Base-by-base conservation (phyloP, 2,797 vertebrate genomes). In the Decapterus maruadsi region DNA sequence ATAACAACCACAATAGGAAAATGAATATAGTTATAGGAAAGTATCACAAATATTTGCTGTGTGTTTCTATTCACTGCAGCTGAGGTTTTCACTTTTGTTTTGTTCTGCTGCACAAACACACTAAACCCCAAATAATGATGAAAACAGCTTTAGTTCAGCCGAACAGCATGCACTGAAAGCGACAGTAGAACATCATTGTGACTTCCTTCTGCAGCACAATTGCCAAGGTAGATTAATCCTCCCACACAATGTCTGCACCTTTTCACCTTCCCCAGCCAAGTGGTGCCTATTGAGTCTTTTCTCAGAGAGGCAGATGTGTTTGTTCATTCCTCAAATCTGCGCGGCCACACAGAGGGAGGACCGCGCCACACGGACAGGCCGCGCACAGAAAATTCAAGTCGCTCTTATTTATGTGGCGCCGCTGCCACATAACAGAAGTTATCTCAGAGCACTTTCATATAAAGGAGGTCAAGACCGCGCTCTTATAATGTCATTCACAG, bases 171-270 rank as follows among this genome's bases (percentile, higher is more conserved):
- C 67, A 66, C 72, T 68, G 40, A 62, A 59, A 81, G 68, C 16
- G 11, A 46, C 78, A 58, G 72, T 6, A 2, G n/a, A 59, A 48
- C 81, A 75, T 72, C 55, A 50, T 13, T 8, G 48, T 38, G 58
- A 56, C 58, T 9, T n/a, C 58, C 53, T 53, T 62, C 72, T 77
- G 71, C 59, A 45, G 78, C 72, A 66, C 78, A 40, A 62, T 71
- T 78, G 83, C 88, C 80, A 64, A 57, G 78, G 68, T 73, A 73
- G 80, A 84, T 88, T 80, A 78, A 87, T 87, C 86, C 78, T 68
- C 81, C 79, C 81, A 80, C 79, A 50, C 72, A 5, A 12, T 4
- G 63, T 69, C 69, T 16, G 63, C 75, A 83, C 85, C 79, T 89
- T 78, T 31, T 81, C 54, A 78, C 77, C 70, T 78, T 78, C 75